These are phyloP conservation scores for Amia ocellicauda DNA, from an alignment of 2,113 vertebrate species.

Conservation along the genomic window DNA sequence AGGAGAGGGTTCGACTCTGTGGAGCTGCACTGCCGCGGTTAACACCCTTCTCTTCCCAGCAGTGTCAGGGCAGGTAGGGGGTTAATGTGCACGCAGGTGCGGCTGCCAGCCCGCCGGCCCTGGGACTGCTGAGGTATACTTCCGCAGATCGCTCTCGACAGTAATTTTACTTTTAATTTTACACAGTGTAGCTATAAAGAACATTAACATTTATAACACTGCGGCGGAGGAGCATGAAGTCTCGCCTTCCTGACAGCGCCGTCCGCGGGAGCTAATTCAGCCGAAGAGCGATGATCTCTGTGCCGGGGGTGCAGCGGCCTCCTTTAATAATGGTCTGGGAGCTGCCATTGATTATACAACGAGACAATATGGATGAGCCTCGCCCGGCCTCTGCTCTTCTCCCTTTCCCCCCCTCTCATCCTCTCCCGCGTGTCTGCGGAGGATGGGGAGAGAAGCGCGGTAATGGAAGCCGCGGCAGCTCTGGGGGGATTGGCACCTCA, in stretches of 20 bases:
- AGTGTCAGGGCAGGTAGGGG: no score
- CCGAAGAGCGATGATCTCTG: slow-evolving; percentile 13
- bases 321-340: slow-evolving; percentile 17
- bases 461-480: neutral
- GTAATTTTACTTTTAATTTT: slow-evolving; percentile 20
- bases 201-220: slow-evolving; percentile 29
- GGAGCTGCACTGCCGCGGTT: no score
- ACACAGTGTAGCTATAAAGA: slow-evolving; percentile 16
- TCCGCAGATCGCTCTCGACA: slow-evolving; percentile 6
- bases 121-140: slow-evolving; percentile 14
- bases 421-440: neutral
- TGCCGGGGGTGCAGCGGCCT: neutral
- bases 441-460: neutral
- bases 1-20: no score
- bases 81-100: neutral
- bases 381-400: neutral
- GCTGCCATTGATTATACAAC: slow-evolving; percentile 16
- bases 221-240: slow-evolving; percentile 4
- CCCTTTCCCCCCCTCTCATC: no score
- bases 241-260: slow-evolving; percentile 16
- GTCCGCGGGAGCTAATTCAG: neutral
- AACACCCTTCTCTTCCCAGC: no score
- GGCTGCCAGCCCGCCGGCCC: neutral
- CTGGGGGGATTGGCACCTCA: neutral
- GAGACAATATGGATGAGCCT: slow-evolving; percentile 24